A percentile compares a stretch with the other conserved stretches of the same genome.
These are phyloP conservation scores for Prochilodus magdalenae DNA, from an alignment of 2,113 vertebrate genomes.

Conservation along the genomic window DNA sequence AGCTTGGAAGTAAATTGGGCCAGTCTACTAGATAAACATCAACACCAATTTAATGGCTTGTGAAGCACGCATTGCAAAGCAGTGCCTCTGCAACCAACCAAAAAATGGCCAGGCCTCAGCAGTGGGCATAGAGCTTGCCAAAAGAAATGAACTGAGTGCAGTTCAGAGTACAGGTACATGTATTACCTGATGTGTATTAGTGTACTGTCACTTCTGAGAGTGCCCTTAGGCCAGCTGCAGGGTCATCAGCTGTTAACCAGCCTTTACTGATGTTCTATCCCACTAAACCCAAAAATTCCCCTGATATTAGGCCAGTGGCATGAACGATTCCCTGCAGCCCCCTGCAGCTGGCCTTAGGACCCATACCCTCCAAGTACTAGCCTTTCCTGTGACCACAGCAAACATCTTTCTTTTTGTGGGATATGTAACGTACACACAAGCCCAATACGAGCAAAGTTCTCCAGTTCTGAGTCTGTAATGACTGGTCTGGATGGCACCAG, in stretches of 20 bases:
- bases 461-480: constrained; percentile 82
- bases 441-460: constrained; percentile 11
- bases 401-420: not conserved
- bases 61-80: constrained; percentile 81
- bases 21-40: constrained; percentile 86
- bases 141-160: constrained; percentile 11
- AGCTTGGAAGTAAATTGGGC: constrained; percentile 71
- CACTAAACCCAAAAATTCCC: no score
- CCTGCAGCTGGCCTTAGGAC: not conserved
- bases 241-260: not conserved
- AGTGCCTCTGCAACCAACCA: constrained; percentile 79
- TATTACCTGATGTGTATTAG: not conserved
- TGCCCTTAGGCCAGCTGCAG: not conserved
- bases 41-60: constrained; percentile 82
- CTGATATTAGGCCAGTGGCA: not conserved
- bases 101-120: constrained; percentile 76
- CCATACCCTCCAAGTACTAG: not conserved
- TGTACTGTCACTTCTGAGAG: not conserved
- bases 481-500: constrained; percentile 88
- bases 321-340: not conserved
- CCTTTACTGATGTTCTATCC: not conserved
- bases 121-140: constrained; percentile 12
- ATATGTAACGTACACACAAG: not conserved
- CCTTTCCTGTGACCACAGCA: not conserved
- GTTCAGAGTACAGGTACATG: not conserved